Conservation (phyloP, 2,113 vertebrate genomes). For the Galemys pyrenaicus region DNA sequence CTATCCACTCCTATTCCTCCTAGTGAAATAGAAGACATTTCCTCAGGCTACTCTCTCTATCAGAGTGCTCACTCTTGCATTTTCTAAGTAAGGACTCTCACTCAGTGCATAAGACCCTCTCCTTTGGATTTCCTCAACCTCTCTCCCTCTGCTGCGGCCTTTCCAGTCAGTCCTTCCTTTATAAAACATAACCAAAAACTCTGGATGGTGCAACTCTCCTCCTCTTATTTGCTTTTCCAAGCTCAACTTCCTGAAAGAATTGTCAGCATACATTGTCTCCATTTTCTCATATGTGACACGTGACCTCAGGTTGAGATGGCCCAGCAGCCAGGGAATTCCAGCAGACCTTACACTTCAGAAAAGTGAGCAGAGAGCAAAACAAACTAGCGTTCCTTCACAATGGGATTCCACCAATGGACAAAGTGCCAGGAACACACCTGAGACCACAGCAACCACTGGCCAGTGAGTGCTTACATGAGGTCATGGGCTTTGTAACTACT, state of each 20-base stretch:
- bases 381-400: too few species aligned
- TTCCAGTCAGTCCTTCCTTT: too few species aligned
- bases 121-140: not conserved
- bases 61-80: not conserved
- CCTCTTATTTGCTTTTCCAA: not conserved
- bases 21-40: not conserved
- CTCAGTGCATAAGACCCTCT: not conserved
- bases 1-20: not conserved
- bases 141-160: not conserved
- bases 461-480: not conserved
- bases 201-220: not conserved
- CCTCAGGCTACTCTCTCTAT: not conserved
- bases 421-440: rapidly evolving
- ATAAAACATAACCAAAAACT: not conserved
- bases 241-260: not conserved
- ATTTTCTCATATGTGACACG: not conserved
- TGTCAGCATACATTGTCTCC: too few species aligned
- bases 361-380: not conserved
- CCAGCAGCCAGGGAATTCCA: too few species aligned
- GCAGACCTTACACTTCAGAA: not conserved
- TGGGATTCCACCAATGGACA: not conserved
- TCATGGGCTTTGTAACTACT: not conserved
- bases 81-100: not conserved
- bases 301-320: not conserved
- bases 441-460: not conserved